Evolutionary conservation across 2,888 invertebrate species (phyloP).

Genomic region (Ormyrus thymus): DNA sequence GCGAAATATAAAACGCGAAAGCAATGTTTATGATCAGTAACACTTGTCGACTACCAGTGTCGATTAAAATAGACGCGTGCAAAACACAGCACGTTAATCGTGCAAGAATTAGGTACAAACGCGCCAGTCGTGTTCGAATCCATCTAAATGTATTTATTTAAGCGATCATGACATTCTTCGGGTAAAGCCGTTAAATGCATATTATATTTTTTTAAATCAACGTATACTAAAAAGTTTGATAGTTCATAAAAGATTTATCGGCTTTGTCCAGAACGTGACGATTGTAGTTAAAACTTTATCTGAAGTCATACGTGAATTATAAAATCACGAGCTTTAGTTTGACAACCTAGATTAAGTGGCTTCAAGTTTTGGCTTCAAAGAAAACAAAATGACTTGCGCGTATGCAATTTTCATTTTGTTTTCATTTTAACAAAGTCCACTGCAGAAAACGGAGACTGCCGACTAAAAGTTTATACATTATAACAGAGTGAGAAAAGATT

Average conservation of each 20-base stretch:
- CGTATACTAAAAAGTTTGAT: too few species aligned
- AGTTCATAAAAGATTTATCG: too few species aligned
- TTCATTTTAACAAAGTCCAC: too few species aligned
- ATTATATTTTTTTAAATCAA: too few species aligned
- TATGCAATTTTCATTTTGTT: too few species aligned
- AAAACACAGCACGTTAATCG: slow-evolving; percentile 18
- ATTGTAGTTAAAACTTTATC: slow-evolving; percentile 34
- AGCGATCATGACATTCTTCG: slow-evolving; percentile 41
- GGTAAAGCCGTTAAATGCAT: slow-evolving; percentile 29
- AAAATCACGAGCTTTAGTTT: too few species aligned
- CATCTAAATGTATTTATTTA: slow-evolving; percentile 42
- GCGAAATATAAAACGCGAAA: slow-evolving; percentile 19
- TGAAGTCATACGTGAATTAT: neutral
- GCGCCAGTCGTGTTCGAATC: slow-evolving; percentile 35
- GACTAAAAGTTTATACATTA: neutral
- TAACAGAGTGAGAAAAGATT: slow-evolving; percentile 33
- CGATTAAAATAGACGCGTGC: slow-evolving; percentile 24
- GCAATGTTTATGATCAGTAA: slow-evolving; percentile 31
- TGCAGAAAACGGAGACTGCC: too few species aligned
- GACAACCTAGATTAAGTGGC: neutral
- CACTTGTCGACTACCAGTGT: slow-evolving; percentile 28
- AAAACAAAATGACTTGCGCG: neutral
- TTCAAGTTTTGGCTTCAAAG: neutral
- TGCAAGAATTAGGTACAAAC: slow-evolving; percentile 23
- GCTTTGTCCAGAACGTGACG: neutral